A percentile compares a stretch with the other conserved stretches of the same genome.
Conservation (phyloP, 2,113 vertebrate species). For the Platysteira castanea region DNA sequence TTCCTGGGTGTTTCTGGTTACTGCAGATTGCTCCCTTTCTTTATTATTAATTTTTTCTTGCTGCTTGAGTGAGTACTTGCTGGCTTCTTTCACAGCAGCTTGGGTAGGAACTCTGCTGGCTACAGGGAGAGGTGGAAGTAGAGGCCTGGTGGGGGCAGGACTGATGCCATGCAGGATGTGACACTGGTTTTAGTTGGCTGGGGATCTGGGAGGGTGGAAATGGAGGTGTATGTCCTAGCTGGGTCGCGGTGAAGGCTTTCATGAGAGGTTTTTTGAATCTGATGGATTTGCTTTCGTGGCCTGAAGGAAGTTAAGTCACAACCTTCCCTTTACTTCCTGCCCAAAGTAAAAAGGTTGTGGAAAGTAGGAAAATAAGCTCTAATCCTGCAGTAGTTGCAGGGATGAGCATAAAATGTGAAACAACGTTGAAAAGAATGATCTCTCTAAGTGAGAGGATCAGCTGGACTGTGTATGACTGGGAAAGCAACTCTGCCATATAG, state of each 20-base stretch:
- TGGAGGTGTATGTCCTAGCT: neutral
- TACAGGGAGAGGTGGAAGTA: neutral
- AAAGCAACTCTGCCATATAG: neutral
- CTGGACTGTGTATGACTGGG: neutral
- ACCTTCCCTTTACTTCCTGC: neutral
- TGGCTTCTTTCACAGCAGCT: constrained; percentile 61
- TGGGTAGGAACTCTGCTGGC: constrained; percentile 37
- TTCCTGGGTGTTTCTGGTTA: constrained; percentile 53
- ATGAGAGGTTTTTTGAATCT: neutral
- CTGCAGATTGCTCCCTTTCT: constrained; percentile 41
- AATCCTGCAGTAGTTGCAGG: neutral
- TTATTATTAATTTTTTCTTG: constrained; percentile 46
- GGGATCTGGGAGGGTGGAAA: neutral
- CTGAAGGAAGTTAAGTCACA: neutral
- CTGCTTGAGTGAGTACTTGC: constrained; percentile 61
- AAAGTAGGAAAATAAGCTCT: neutral
- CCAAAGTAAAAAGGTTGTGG: neutral
- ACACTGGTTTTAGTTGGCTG: neutral
- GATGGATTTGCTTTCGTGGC: neutral
- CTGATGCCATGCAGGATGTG: neutral
- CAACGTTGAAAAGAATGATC: neutral
- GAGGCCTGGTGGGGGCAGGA: neutral
- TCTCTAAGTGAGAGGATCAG: neutral
- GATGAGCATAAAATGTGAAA: neutral
- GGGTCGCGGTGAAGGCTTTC: neutral